These are phyloP conservation scores for Ptychobarbus kaznakovi DNA, from an alignment of 2,797 vertebrate genomes.

Conservation along the genomic window DNA sequence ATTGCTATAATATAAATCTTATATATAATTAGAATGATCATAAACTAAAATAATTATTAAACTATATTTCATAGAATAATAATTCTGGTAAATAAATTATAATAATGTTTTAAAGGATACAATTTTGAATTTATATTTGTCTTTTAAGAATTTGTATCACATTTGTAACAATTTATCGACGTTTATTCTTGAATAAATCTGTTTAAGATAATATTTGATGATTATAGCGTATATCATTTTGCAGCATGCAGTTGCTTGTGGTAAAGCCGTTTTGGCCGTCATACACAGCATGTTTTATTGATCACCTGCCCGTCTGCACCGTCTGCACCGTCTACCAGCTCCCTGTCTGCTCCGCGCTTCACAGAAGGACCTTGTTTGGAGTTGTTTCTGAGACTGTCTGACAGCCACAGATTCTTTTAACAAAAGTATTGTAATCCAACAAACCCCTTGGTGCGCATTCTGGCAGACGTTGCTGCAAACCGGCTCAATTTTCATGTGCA, in stretches of 20 bases:
- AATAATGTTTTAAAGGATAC: too few relatives aligned
- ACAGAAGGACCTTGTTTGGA: constrained; percentile 22
- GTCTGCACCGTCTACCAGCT: background rate
- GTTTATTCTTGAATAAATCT: background rate
- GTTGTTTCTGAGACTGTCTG: constrained; percentile 40
- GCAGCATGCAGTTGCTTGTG: background rate
- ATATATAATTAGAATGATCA: background rate
- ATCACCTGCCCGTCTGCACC: background rate
- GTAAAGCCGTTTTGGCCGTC: background rate
- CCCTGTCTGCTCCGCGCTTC: constrained; percentile 25
- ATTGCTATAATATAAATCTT: background rate
- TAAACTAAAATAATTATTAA: background rate
- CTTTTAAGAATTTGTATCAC: background rate
- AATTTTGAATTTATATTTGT: background rate
- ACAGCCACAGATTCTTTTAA: background rate
- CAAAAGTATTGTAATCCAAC: background rate
- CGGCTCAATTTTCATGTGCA: background rate
- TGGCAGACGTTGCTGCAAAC: constrained; percentile 4
- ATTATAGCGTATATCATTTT: background rate
- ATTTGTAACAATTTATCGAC: background rate
- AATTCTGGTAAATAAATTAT: background rate
- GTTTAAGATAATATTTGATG: background rate
- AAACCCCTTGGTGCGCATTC: background rate
- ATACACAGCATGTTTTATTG: background rate
- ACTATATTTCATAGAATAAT: background rate